phyloP scores from a whole-genome alignment of 2,888 invertebrate genomes.

The Oscheius myriophilus region DNA sequence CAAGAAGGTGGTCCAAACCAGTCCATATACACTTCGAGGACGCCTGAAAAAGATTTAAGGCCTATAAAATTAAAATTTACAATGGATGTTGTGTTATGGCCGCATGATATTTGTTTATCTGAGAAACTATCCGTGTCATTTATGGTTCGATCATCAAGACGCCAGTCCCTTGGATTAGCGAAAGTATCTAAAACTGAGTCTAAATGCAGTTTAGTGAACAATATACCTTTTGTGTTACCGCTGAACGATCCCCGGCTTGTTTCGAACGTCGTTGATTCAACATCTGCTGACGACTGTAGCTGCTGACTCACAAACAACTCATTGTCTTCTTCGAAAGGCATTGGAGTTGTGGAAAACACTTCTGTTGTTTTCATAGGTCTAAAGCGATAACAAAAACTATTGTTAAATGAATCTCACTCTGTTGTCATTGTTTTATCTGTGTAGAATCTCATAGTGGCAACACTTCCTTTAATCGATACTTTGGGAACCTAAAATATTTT shows the following conservation, averaged over 20 bases:
- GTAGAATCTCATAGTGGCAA: slow-evolving; percentile 26
- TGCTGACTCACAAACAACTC: neutral
- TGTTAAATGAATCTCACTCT: neutral
- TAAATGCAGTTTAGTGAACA: too few relatives aligned
- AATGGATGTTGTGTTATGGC: slow-evolving; percentile 38
- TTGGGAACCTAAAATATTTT: slow-evolving; percentile 2
- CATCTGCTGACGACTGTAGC: too few relatives aligned
- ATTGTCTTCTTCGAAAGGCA: slow-evolving; percentile 21
- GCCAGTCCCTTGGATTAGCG: slow-evolving; percentile 47
- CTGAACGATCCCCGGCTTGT: too few relatives aligned
- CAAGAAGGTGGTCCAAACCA: slow-evolving; percentile 48
- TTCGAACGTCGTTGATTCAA: too few relatives aligned
- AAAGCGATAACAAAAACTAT: neutral
- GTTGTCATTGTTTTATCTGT: slow-evolving; percentile 2
- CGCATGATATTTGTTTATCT: slow-evolving; percentile 39
- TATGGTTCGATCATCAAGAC: slow-evolving; percentile 50
- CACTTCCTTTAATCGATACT: slow-evolving; percentile 5
- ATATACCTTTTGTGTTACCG: too few relatives aligned
- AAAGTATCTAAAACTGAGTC: slow-evolving; percentile 16
- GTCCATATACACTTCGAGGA: slow-evolving; percentile 42
- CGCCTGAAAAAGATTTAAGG: slow-evolving; percentile 11
- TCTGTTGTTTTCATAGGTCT: neutral
- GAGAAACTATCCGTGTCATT: slow-evolving; percentile 48
- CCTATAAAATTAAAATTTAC: slow-evolving; percentile 22
- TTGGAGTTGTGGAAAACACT: slow-evolving; percentile 4